Evolutionary conservation across 2,888 invertebrate species (phyloP), one percentile per base, ranked within the genome.

Genomic region (Uloborus plumipes): DNA sequence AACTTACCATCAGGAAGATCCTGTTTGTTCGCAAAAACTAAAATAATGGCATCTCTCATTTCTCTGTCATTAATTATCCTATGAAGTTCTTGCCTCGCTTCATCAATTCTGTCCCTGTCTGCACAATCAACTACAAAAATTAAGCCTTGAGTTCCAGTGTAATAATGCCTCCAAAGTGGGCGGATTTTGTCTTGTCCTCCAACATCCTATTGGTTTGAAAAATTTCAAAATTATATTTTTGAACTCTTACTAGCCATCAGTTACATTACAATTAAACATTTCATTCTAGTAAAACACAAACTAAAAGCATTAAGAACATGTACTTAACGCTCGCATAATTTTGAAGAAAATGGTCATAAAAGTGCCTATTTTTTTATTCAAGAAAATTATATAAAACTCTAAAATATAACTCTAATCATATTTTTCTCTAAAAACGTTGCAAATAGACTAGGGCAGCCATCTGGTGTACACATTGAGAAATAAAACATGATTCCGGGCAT

Each of bases 121-220:
- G 99, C 98, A 91, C 98, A 98, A 91, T 99, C 99, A 88, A 99
- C 97, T 87, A 99, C 99, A 92, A 99, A 99, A 91, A 99, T 99
- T 88, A 99, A 93, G 89, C 96, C 97, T 90, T 97, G 96, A 87
- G 97, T 96, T 87, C 96, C 97, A 87, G 97, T 98, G 90, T 98
- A 99, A 90, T 99, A 99, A 91, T 99, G 99, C 91, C 99, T 94
- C 99, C 99, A 99, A 84, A 99, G 91, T 83, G 99, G 99, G 87
- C 99, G 93, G 90, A 99, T 99, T 92, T 99, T 99, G 91, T 99
- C 99, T 91, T 99, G 99, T 86, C 99, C 99, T 86, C 99, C 99
- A 86, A 99, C 99, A 91, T 99, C 99, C 93, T 93, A 86, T 15
- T 31, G 26, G 26, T 39, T 39, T 6, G 11, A 11, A 39, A 39